Base-by-base conservation (phyloP, 2,888 invertebrate species). In the Helleia helle region DNA sequence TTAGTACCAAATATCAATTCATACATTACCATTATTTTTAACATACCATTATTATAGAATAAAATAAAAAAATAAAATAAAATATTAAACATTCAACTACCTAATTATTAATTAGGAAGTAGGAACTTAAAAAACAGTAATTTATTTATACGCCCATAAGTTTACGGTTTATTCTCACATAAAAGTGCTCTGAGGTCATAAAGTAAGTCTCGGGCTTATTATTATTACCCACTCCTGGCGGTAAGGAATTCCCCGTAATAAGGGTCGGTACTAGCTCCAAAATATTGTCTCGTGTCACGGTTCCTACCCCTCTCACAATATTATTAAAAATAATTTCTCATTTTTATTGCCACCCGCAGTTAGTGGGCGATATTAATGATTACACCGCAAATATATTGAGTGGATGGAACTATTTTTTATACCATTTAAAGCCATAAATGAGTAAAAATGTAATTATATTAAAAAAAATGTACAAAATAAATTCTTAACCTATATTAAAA, bases 321-420 rank as follows among this genome's bases (percentile, higher is more conserved):
- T 79, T 81, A 83, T 83, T 84, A 84, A 84, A 84, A 81, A 84
- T 84, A 83, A 84, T 84, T 83, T 80, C 83, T 84, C 83, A 83
- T 80, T 81, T 84, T 83, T 81, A 83, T 83, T 79, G 63, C 74
- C 61, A 39, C 42, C 46, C 42, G 40, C 31, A 28, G 41, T 40
- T 41, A 17, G 42, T 25, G 40, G 31, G 36, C 18, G 56, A 69
- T 66, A 73, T 75, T 72, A 72, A 75, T 74, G 70, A 70, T 58
- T 57, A 54, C 57, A 48, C 36, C 9, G 24, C 29, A 9, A 18
- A 15, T 14, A 24, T 24, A 22, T 8, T 18, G 18, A 18, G 18
- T 4, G 18, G 6, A 6, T 22, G 5, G 22, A 2, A 22, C 4
- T 22, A n/a, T n/a, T n/a, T n/a, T n/a, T n/a, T n/a, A n/a, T n/a